Base-by-base conservation (phyloP, 2,888 invertebrate genomes). In the Melinaea marsaeus region DNA sequence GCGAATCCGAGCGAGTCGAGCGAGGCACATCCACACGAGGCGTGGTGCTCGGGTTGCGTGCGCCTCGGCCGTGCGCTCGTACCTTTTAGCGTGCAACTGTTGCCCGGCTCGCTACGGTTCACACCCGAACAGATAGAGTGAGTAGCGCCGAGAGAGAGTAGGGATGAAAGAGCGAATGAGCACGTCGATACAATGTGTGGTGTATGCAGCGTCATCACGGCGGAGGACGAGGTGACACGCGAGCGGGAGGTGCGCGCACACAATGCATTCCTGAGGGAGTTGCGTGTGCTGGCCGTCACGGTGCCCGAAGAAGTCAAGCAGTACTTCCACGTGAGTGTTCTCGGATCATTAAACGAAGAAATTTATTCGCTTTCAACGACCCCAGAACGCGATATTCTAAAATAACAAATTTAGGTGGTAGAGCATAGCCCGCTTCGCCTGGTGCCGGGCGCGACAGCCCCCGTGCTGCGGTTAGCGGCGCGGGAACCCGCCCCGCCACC, bases 31-130 rank as follows among this genome's bases (percentile, higher is more conserved):
- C 48, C 11, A 62, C 58, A 58, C 51, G 79, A 71, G 70, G 79
- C 79, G 67, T 81, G 80, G 79, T 86, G 86, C 79, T 77, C 76
- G 87, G 93, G 86, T 70, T 80, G 79, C 79, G 75, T 80, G 80
- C 75, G 74, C 63, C 67, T 85, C 72, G 86, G 85, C 45, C 78
- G 79, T 73, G 82, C 83, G 61, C 76, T 75, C 64, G 69, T 84
- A 79, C 84, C 85, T 58, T 88, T 81, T 83, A 79, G 80, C 76
- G 75, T 86, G 80, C 83, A 81, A 5, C 74, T 88, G 73, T 68
- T 79, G 78, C 82, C 79, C 62, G 85, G 84, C 74, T 77, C 81
- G 69, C 76, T 84, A 62, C 65, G 61, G 56, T 71, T 78, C 45
- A 46, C 60, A 42, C 83, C 84, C 13, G 35, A 4, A 9, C 60